Base-by-base conservation (phyloP, 2,888 invertebrate species). In the Glaucopsyche alexis region DNA sequence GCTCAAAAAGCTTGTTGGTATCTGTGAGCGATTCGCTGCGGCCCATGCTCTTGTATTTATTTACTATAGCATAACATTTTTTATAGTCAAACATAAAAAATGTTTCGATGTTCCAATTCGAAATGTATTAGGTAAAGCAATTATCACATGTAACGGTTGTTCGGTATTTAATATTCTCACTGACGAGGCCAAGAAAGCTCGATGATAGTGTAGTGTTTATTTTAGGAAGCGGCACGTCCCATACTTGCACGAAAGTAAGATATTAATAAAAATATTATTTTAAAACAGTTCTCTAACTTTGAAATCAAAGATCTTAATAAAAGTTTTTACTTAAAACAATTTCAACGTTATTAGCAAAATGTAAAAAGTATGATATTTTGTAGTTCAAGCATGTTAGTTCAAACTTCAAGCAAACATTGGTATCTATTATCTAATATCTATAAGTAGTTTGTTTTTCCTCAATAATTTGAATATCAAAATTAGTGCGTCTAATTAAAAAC, bases 1-100 rank as follows among this genome's bases (percentile, higher is more conserved):
- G 42, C 49, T 74, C 29, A 52, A 69, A n/a, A 42, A 67, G 16
- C 40, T 77, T 19, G 38, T 74, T 73, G 14, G 60, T 66, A 49
- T 16, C 0, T 29, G 67, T n/a, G 67, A 67, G 67, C 16, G 42
- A 16, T 67, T 42, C 9, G 47, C 60, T 11, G 29, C 13, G 11
- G 9, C 11, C 16, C 29, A 19, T 8, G 60, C 29, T 29, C 4
- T 29, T 29, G 2, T 29, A 29, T 29, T 29, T 29, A 29, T 29
- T 29, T 3, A 29, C 13, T 47, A 47, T 47, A 47, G 47, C 13
- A 13, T 47, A 11, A 2, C 19, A 29, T 19, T 16, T 3, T 29
- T 29, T 55, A 55, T 38, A 60, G 5, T 29, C 11, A 38, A 60
- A 29, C 60, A 29, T 4, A 8, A 9, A 19, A 19, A 11, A 47